These are phyloP conservation scores for Drosophila azteca DNA, from an alignment of 1,140 invertebrate genomes.

Conservation along the genomic window DNA sequence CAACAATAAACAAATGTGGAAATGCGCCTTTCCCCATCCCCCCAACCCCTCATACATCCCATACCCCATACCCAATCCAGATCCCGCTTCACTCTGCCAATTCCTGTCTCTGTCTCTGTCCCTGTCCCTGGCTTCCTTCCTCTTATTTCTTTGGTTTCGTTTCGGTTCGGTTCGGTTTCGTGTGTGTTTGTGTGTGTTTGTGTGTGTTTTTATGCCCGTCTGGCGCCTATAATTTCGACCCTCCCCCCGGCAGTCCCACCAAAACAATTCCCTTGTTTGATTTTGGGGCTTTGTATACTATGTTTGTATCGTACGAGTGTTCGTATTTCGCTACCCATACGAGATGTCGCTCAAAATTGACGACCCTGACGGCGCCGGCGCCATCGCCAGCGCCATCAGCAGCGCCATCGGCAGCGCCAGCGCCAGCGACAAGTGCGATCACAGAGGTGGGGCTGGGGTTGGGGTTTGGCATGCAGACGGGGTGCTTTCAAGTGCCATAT, in stretches of 20 bases:
- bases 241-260: background rate
- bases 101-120: slow-evolving; percentile 12
- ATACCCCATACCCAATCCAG: no score
- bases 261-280: slow-evolving; percentile 32
- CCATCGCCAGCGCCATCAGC: background rate
- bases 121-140: slow-evolving; percentile 22
- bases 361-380: slow-evolving; percentile 63
- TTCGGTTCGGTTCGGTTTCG: slow-evolving; percentile 21
- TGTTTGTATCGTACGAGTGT: slow-evolving; percentile 4
- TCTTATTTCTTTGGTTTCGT: slow-evolving; percentile 8
- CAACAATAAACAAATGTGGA: slow-evolving; percentile 67
- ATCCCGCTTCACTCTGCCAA: background rate
- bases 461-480: slow-evolving; percentile 20
- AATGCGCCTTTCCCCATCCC: slow-evolving; percentile 40
- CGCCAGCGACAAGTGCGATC: slow-evolving; percentile 52
- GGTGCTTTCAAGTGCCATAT: slow-evolving; percentile 41
- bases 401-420: no score
- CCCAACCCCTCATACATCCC: no score
- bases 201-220: slow-evolving; percentile 62
- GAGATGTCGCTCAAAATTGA: slow-evolving; percentile 66
- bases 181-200: slow-evolving; percentile 12
- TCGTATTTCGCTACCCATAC: slow-evolving; percentile 31
- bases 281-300: slow-evolving; percentile 13
- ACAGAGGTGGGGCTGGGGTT: background rate
- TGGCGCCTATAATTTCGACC: slow-evolving; percentile 60